These are phyloP conservation scores for Strigamia crassipes DNA, from an alignment of 2,888 invertebrate genomes.

Conservation along the genomic window DNA sequence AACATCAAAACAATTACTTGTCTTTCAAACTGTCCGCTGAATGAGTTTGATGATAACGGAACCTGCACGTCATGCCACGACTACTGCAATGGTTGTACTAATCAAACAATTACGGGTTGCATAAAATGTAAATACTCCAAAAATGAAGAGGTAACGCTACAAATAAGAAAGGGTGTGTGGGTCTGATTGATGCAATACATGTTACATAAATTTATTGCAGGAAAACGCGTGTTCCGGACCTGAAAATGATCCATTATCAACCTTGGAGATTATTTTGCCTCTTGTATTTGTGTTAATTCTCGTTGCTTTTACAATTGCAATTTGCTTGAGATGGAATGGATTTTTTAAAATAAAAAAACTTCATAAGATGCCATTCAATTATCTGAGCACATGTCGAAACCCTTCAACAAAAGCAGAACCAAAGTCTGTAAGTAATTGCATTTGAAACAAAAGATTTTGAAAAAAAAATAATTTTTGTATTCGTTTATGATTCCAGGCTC, in stretches of 20 bases:
- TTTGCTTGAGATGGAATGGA: not conserved
- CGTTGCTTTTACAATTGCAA: not conserved
- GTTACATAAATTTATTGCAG: not conserved
- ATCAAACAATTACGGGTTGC: not conserved
- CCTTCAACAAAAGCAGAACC: not conserved
- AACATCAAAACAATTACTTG: not conserved
- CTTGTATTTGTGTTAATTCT: not conserved
- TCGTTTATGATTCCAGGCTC: not conserved
- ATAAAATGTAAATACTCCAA: constrained; percentile 1
- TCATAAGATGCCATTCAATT: not conserved
- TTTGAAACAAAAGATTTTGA: not conserved
- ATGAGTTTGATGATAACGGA: constrained; percentile 24
- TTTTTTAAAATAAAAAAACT: not conserved
- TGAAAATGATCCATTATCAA: not conserved
- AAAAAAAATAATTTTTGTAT: not conserved
- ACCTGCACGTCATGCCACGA: constrained; percentile 14
- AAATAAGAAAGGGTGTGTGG: not conserved
- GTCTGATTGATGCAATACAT: not conserved
- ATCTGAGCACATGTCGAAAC: not conserved
- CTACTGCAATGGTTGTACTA: constrained; percentile 8
- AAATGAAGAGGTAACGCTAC: not conserved
- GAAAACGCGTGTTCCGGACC: not conserved
- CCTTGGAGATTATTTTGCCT: constrained; percentile 6
- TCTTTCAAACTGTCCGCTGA: constrained; percentile 24
- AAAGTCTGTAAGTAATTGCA: not conserved